Evolutionary conservation across 2,113 vertebrate species (phyloP), one percentile per base, ranked within the genome.

Genomic region (Dendropsophus ebraccatus): DNA sequence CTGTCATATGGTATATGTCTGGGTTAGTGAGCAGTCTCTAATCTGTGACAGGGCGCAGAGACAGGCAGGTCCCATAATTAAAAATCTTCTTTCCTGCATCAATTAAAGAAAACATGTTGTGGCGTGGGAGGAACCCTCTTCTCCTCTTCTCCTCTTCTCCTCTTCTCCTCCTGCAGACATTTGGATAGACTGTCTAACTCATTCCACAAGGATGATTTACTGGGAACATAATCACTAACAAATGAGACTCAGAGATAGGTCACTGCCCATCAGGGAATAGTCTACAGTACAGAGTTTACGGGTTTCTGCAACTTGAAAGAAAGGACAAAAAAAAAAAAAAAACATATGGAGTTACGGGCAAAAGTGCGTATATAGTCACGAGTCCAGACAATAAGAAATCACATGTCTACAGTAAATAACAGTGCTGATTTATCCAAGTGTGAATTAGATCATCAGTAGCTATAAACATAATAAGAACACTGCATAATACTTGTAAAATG

Each of bases 71-170:
- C 19, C 14, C 41, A 65, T 50, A 84, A 76, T 58, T 58, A 84
- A 35, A 56, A 78, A 17, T 45, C 35, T 23, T 79, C 60, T 35
- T 50, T 77, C n/a, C 58, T 78, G 60, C 75, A 72, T 47, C 62
- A 79, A 79, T 70, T 85, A 70, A 81, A 41, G 45, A 35, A 79
- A 85, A 79, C 75, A 85, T 85, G 19, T 85, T 79, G 58, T 70
- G 41, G 75, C 32, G 75, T 79, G 25, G 84, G 84, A 79, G 60
- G 41, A 23, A 78, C 41, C 45, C 19, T 78, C 47, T 28, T 65
- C 23, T 85, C 25, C 82, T 76, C 82, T n/a, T n/a, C n/a, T n/a
- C n/a, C n/a, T n/a, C n/a, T n/a, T n/a, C n/a, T n/a, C 45, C 19
- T 78, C 47, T 28, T 65, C 23, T 85, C 25, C 82, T 76, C 82